Conservation (phyloP, 2,888 invertebrate genomes). For the Pilophorus perplexus region DNA sequence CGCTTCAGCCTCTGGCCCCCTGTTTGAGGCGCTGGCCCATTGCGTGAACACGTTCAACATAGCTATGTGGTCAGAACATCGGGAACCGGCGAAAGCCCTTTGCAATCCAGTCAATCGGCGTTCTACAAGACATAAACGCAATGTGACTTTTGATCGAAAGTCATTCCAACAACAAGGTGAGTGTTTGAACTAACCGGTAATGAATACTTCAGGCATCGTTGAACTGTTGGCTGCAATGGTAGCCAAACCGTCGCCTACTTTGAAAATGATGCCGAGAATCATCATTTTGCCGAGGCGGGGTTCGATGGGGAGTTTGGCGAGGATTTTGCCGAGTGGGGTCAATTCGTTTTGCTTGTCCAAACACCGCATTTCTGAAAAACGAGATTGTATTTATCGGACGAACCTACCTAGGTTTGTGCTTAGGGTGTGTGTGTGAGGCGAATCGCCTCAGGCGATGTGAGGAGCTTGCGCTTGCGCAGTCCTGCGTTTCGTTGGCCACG, state of each 20-base stretch:
- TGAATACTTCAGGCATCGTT: constrained; percentile 92
- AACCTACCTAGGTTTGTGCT: no score
- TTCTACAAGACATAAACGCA: constrained; percentile 50
- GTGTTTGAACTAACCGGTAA: constrained; percentile 69
- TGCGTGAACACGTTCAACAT: constrained; percentile 86
- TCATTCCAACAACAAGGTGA: no score
- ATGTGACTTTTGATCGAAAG: no score
- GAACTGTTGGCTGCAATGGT: constrained; percentile 94
- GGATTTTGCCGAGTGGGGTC: constrained; percentile 87
- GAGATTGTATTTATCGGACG: no score
- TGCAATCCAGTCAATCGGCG: constrained; percentile 80
- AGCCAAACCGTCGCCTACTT: constrained; percentile 84
- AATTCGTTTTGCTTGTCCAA: constrained; percentile 82
- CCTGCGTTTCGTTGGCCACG: no score
- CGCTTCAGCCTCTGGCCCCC: constrained; percentile 66
- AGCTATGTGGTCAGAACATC: constrained; percentile 93
- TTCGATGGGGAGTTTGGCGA: constrained; percentile 93
- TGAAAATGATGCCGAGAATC: constrained; percentile 89
- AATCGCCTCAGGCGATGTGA: no score
- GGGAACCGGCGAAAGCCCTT: constrained; percentile 77
- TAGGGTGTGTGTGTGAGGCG: no score
- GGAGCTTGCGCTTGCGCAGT: no score
- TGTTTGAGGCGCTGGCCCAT: constrained; percentile 58
- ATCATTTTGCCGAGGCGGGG: constrained; percentile 97
- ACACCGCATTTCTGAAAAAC: constrained; percentile 84